Conservation (phyloP, 2,888 invertebrate species). For the Nasonovia ribisnigri region DNA sequence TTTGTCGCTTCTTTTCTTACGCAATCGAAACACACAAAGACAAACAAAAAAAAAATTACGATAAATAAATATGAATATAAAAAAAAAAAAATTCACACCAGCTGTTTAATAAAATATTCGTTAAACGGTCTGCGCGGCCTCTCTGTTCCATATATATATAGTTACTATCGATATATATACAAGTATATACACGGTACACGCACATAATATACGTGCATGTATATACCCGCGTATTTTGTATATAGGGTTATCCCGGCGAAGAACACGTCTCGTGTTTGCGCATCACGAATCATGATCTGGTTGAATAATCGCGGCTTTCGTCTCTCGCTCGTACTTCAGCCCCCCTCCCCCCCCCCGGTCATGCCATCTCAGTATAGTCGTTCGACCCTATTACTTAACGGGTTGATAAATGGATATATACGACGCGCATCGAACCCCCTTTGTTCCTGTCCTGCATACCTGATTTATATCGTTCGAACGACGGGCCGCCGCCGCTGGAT, state of each 20-base stretch:
- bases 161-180: background rate
- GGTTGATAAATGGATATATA: constrained; percentile 64
- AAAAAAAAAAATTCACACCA: constrained; percentile 32
- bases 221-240: background rate
- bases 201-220: background rate
- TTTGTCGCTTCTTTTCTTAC: background rate
- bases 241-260: constrained; percentile 31
- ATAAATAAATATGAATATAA: background rate
- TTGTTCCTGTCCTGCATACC: constrained; percentile 65
- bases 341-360: background rate
- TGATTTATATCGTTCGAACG: constrained; percentile 65
- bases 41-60: background rate
- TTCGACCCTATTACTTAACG: constrained; percentile 65
- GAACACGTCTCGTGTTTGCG: constrained; percentile 63
- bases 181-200: background rate
- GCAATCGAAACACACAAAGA: constrained; percentile 5
- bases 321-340: background rate
- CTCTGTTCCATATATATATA: background rate
- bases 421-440: constrained; percentile 58
- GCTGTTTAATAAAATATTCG: constrained; percentile 43
- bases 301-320: constrained; percentile 64
- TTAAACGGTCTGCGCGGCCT: constrained; percentile 29
- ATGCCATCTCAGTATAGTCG: background rate
- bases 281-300: constrained; percentile 65
- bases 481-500: constrained; percentile 57